Evolutionary conservation across 2,797 vertebrate genomes (phyloP), one percentile per base, ranked within the genome.

Genomic region (Anniella stebbinsi): DNA sequence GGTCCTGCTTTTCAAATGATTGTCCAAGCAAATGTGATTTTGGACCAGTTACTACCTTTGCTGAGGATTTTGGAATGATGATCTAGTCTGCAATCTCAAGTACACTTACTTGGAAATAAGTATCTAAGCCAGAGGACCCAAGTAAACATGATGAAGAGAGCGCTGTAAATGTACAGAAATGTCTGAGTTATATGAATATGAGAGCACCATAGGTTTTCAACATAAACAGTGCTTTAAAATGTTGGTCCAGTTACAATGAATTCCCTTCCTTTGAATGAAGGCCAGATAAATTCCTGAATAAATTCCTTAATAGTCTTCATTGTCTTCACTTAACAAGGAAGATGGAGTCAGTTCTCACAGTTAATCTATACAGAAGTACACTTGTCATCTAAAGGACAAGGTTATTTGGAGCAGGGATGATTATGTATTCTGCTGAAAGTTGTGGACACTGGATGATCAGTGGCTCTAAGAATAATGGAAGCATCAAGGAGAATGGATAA

Each of bases 391-490:
- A 78, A 93, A 91, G 93, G 88, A 88, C 60, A 92, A 93, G 76
- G 25, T 54, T 94, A 85, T 95, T 95, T 91, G 89, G 89, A 91
- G 80, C 89, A 67, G 70, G 87, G 88, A 94, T 86, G 48, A 73
- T 87, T 89, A 85, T 87, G 91, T 7, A 87, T 60, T 77, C 85
- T 81, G 70, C 30, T 88, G 95, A 95, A 93, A 92, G 84, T 92
- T 73, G 73, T 0, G 13, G 70, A 88, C 12, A 33, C 36, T 80
- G 51, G 63, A 91, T 48, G 89, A 93, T 89, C 87, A 88, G 91
- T 92, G 13, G 2, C 0, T 88, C 72, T 91, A 88, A 84, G 93
- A 93, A 88, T 28, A 94, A 91, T n/a, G 87, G 38, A 81, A 80
- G 9, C 70, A 85, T 75, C 92, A 48, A 91, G 91, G 6, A 18